A percentile compares a stretch with the other conserved stretches of the same genome.
These are phyloP conservation scores for Thaleichthys pacificus DNA, from an alignment of 2,797 vertebrate genomes.

Conservation along the genomic window DNA sequence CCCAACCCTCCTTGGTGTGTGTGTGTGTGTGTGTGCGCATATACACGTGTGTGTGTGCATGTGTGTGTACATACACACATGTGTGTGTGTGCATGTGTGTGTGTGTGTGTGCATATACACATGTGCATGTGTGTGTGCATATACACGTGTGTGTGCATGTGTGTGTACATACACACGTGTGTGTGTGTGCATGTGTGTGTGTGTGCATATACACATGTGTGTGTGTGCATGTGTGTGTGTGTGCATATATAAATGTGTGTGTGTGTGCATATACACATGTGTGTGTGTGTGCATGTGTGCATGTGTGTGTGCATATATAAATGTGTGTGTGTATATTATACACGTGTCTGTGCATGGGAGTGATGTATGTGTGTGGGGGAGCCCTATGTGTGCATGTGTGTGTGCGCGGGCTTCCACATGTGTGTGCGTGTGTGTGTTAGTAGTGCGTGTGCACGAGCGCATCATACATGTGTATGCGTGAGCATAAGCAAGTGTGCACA, in stretches of 20 bases:
- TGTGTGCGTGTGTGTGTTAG: slow-evolving; percentile 21
- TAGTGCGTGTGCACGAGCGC: slow-evolving; percentile 25
- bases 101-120: not conserved
- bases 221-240: not conserved
- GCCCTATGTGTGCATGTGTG: not conserved
- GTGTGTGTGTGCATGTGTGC: not conserved
- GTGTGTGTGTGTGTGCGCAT: slow-evolving; percentile 31
- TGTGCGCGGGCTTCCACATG: not conserved
- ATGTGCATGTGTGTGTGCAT: no score
- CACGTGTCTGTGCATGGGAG: no score
- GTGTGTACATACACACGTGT: not conserved
- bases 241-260: not conserved
- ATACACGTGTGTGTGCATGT: not conserved
- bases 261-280: not conserved
- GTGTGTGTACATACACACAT: slow-evolving; percentile 3
- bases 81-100: not conserved
- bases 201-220: no score
- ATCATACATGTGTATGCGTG: slow-evolving; percentile 7
- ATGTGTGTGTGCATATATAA: not conserved
- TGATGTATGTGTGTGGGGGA: not conserved
- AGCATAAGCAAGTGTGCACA: slow-evolving; percentile 11
- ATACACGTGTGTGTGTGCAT: slow-evolving; percentile 12
- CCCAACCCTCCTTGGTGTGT: slow-evolving; percentile 48
- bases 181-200: no score
- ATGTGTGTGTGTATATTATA: not conserved